Percentiles rank a stretch among this genome's conserved stretches.
These are phyloP conservation scores for Turritopsis rubra DNA, from an alignment of 30 jellyfish, hydroid and myxozoan genomes.

Conservation along the genomic window DNA sequence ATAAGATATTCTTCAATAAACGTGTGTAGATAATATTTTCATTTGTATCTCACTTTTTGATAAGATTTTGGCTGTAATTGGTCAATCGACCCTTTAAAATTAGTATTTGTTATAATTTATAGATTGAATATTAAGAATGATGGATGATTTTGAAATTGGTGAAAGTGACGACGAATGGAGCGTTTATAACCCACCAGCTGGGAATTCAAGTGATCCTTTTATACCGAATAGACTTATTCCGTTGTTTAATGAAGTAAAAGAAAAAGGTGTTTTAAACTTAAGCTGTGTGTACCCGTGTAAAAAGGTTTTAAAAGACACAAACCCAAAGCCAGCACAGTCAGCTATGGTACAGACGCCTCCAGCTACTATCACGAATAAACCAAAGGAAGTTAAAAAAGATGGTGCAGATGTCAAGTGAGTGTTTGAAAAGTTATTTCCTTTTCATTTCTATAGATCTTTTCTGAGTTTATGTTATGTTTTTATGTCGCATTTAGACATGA, in stretches of 20 bases:
- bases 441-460: not conserved
- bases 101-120: not conserved
- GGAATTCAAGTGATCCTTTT: constrained; percentile 15
- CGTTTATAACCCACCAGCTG: constrained; percentile 2
- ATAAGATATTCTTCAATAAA: too few relatives aligned
- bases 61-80: not conserved
- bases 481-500: too few relatives aligned
- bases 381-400: not conserved
- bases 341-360: not conserved
- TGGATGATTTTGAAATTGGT: constrained; percentile 57
- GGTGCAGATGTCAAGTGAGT: not conserved
- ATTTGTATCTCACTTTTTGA: not conserved
- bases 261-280: constrained; percentile 46
- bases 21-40: too few relatives aligned
- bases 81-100: not conserved
- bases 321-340: not conserved
- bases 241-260: constrained; percentile 57
- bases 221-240: constrained; percentile 44
- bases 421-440: not conserved
- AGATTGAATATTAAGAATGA: not conserved
- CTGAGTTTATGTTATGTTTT: not conserved
- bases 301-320: constrained; percentile 16
- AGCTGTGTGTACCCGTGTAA: constrained; percentile 61
- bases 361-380: not conserved
- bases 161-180: constrained; percentile 80